Base-by-base conservation (phyloP, 2,113 vertebrate genomes). In the western clawed frog (Xenopus tropicalis) region DNA sequence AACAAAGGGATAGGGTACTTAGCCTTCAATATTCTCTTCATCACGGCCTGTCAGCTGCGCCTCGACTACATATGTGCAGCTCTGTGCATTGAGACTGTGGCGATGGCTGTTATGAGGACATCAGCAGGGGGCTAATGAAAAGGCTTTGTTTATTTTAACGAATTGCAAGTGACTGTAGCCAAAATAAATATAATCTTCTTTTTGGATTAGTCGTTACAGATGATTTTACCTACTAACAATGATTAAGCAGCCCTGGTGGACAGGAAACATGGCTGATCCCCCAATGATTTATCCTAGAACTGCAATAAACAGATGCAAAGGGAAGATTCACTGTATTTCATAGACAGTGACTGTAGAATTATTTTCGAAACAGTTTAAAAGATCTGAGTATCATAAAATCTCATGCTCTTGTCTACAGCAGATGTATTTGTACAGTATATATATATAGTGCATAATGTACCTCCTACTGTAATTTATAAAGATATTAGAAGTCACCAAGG, bases 111-210 rank as follows among this genome's bases (percentile, higher is more conserved):
- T 95, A 94, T 93, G 88, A 94, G 93, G 88, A 92, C 88, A 93
- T 86, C 96, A 96, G 95, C 91, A 85, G 95, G 95, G 91, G 94
- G 93, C 91, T 96, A 96, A 98, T 97, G 94, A 93, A 94, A 95
- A 90, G 83, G 88, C 94, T 96, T 96, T 98, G 94, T 95, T 96
- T 93, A 94, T 97, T 95, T 95, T 94, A 96, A 94, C 88, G 91
- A 96, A 95, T 96, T 94, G 91, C 91, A 89, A 94, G 90, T 87
- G 86, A 91, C 87, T 92, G 93, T 93, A 93, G n/a, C 96, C 95
- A 98, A 96, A 94, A 96, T 95, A 96, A 97, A 96, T 94, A 93
- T 95, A 97, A 97, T 97, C 96, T 95, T 90, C 93, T 96, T 95
- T 97, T 91, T 95, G 93, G 96, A 93, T 93, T 94, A 93, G 88